Conservation (phyloP, 2,113 vertebrate genomes). For the Tupaia tana region DNA sequence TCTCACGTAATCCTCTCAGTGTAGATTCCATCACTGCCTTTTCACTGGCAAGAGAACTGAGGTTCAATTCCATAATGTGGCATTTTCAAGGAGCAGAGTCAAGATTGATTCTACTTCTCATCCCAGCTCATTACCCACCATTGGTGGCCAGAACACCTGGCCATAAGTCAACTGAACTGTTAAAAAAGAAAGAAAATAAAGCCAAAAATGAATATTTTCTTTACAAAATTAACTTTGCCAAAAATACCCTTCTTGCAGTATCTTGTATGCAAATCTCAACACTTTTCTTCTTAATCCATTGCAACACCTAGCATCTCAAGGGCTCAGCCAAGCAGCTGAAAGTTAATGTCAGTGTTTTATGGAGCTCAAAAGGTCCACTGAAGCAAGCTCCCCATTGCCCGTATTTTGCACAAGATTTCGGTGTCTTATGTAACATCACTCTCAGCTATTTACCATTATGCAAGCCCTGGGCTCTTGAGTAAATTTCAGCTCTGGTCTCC, state of each 20-base stretch:
- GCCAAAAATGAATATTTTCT: conserved; percentile 78
- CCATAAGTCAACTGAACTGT: conserved; percentile 62
- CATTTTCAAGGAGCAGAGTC: conserved; percentile 22
- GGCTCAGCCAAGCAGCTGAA: conserved; percentile 44
- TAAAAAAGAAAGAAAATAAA: conserved; percentile 61
- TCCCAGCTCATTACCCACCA: neutral
- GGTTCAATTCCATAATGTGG: neutral
- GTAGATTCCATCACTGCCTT: neutral
- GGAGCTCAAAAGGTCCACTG: neutral
- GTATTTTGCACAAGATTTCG: conserved; percentile 77
- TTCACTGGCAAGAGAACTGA: neutral
- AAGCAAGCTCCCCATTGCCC: conserved; percentile 52
- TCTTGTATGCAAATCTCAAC: conserved; percentile 72
- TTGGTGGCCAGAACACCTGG: conserved; percentile 70
- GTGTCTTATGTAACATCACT: conserved; percentile 71
- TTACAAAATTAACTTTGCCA: conserved; percentile 67
- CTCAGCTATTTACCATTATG: conserved; percentile 68
- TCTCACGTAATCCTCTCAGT: neutral
- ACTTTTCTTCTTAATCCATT: conserved; percentile 54
- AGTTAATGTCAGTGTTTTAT: conserved; percentile 30
- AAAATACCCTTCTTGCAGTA: conserved; percentile 64
- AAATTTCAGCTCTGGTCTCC: conserved; percentile 67
- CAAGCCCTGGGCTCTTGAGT: conserved; percentile 74
- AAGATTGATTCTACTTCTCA: conserved; percentile 1
- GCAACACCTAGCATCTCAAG: conserved; percentile 32